Base-by-base conservation (phyloP, 2,113 vertebrate species). In the Micronycteris hirsuta region DNA sequence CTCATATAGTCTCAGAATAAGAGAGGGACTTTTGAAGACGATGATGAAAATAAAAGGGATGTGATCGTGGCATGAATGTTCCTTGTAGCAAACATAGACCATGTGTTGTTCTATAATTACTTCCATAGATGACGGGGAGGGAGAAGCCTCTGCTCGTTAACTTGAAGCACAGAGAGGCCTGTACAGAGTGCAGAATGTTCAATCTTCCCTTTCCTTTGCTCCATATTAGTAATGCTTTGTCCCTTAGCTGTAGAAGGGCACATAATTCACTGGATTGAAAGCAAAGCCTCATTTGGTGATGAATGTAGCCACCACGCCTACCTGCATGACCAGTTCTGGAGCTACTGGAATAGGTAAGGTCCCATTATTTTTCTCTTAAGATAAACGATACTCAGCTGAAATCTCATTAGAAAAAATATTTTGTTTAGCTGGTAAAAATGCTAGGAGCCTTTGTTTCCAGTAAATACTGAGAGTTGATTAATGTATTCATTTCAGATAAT, bases 231-330 rank as follows among this genome's bases (percentile, higher is more conserved):
- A 97, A 97, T 89, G 84, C 94, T 97, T 95, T 98, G 86, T 98
- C 82, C 91, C 95, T 90, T 97, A 99, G 99, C 99, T 97, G 99
- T 99, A 73, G 99, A 99, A 97, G 99, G 99, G 80, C 99, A 99
- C 97, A 98, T 99, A 65, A 99, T 99, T 95, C 99, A 99, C 98
- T 99, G 99, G 99, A 99, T 99, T 96, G 99, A 99, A 98, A 99
- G 99, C 98, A 99, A 99, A 98, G 99, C 99, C 61, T 99, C 99
- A 33, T 99, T 99, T 22, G 99, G 99, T 96, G 99, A 99, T 96
- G 99, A 99, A 98, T 99, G 99, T 97, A 99, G 99, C 97, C 99
- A 99, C 97, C 99, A 98, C 76, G 99, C 99, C 49, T 99, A 99
- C 97, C 99, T 99, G 95, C 99, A 99, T 68, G 99, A 99, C 97